Conservation (phyloP, 1,140 invertebrate species). For the Octopus bimaculoides region DNA sequence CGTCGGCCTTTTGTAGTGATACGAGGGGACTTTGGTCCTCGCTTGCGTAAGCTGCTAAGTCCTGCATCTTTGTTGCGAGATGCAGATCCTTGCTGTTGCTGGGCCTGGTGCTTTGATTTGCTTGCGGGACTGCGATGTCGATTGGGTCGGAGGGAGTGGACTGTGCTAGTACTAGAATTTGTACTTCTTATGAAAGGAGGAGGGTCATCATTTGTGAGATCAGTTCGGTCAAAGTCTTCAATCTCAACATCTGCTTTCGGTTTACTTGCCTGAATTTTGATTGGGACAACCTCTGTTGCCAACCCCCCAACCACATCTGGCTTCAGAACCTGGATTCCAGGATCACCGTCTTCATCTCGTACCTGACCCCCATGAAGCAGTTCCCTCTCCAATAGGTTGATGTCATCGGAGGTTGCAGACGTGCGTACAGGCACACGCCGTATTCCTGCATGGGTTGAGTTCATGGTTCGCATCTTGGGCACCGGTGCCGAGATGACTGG, state of each 20-base stretch:
- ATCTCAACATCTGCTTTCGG: too few species aligned
- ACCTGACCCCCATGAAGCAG: background rate
- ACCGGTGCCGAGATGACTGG: conserved; percentile 24
- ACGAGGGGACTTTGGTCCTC: background rate
- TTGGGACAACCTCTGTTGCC: conserved; percentile 25
- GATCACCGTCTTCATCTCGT: conserved; percentile 9
- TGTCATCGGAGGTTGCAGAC: conserved; percentile 31
- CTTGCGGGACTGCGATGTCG: too few species aligned
- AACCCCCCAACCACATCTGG: conserved; percentile 17
- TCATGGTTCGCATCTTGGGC: conserved; percentile 8
- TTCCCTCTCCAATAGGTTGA: conserved; percentile 23
- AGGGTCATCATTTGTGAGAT: too few species aligned
- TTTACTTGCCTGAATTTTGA: conserved; percentile 12
- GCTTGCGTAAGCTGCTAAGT: background rate
- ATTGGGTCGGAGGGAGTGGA: too few species aligned
- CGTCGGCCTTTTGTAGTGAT: background rate
- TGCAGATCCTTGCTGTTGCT: too few species aligned
- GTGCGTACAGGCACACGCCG: conserved; percentile 20
- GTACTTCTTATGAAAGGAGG: too few species aligned
- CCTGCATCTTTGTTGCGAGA: too few species aligned
- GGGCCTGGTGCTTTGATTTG: too few species aligned
- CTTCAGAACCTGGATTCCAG: conserved; percentile 14
- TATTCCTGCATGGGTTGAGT: conserved; percentile 23
- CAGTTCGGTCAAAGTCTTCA: too few species aligned
- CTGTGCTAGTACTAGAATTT: too few species aligned